Conservation (phyloP, 2,797 vertebrate species). For the Miichthys miiuy region DNA sequence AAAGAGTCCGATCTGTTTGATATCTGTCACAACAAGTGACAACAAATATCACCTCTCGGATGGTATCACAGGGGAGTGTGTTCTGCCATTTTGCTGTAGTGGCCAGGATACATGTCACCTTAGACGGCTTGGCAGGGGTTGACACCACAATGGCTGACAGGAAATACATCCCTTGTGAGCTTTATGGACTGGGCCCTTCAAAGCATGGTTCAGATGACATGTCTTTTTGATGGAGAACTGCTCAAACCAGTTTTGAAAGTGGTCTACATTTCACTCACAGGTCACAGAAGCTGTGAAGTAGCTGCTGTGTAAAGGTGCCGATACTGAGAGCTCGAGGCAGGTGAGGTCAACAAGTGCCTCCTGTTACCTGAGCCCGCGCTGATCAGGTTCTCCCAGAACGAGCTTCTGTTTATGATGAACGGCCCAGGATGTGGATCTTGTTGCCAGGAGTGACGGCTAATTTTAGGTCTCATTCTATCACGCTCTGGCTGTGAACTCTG, state of each 20-base stretch:
- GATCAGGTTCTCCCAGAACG: constrained; percentile 69
- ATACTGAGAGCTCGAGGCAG: constrained; percentile 57
- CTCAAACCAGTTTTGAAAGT: constrained; percentile 78
- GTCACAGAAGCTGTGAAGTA: constrained; percentile 66
- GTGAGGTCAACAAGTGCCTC: constrained; percentile 62
- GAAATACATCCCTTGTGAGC: constrained; percentile 67
- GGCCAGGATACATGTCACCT: constrained; percentile 58
- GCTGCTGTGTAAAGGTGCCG: constrained; percentile 64
- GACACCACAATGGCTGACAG: constrained; percentile 57
- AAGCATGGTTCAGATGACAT: constrained; percentile 71
- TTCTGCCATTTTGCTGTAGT: constrained; percentile 49
- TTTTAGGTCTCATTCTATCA: constrained; percentile 38
- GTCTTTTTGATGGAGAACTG: constrained; percentile 74
- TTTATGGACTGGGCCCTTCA: constrained; percentile 55
- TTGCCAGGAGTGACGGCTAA: constrained; percentile 35
- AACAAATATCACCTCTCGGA: constrained; percentile 57
- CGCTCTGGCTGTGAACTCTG: constrained; percentile 7
- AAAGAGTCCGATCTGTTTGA: constrained; percentile 62
- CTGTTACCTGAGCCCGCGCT: constrained; percentile 64
- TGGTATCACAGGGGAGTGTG: constrained; percentile 58
- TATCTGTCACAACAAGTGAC: constrained; percentile 69
- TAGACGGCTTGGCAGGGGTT: constrained; percentile 54
- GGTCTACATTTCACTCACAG: constrained; percentile 58
- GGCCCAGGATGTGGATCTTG: constrained; percentile 39
- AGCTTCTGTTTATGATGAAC: constrained; percentile 58